Base-by-base conservation (phyloP, 2,113 vertebrate species). In the Pomatostomus ruficeps region DNA sequence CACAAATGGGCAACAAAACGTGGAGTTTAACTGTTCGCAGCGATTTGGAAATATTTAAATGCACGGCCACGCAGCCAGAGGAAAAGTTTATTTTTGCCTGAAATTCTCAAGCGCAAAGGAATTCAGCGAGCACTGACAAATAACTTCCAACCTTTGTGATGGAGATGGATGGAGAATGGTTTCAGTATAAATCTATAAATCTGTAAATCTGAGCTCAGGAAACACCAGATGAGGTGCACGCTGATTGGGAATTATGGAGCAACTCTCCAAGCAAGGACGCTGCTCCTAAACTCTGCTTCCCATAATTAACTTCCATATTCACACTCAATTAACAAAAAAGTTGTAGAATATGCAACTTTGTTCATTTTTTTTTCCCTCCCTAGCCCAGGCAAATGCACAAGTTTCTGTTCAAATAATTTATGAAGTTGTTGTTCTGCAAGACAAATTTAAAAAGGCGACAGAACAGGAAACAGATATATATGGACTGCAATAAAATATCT, bases 371-470 rank as follows among this genome's bases (percentile, higher is more conserved):
- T n/a, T 62, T 36, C 12, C 1, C 1, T 10, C 14, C 26, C 14
- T 11, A 58, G n/a, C 9, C 42, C 48, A 93, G 61, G 48, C 26
- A 85, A 85, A 94, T 2, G 14, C 18, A 71, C 43, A 88, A 79
- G 40, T 51, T 92, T 33, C 40, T 65, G 40, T 40, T 81, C 18
- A 89, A 77, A 33, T 42, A 67, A 75, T 85, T 89, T 85, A 77
- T 72, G 43, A 81, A 74, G 35, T 35, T 88, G 65, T 33, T 92
- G 58, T 66, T 84, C 67, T 77, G 18, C 73, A 89, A 80, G 83
- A 84, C 42, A 88, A 68, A 65, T 72, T 83, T 54, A 35, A 77
- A 63, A 62, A 52, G 66, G 40, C 5, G n/a, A 74, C 3, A 9
- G 61, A 84, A 86, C 9, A 65, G 31, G 59, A 78, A 79, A 80